Percentiles rank a stretch among this genome's conserved stretches.
These are phyloP conservation scores for Sarcoramphus papa DNA, from an alignment of 2,797 vertebrate species.

Conservation along the genomic window DNA sequence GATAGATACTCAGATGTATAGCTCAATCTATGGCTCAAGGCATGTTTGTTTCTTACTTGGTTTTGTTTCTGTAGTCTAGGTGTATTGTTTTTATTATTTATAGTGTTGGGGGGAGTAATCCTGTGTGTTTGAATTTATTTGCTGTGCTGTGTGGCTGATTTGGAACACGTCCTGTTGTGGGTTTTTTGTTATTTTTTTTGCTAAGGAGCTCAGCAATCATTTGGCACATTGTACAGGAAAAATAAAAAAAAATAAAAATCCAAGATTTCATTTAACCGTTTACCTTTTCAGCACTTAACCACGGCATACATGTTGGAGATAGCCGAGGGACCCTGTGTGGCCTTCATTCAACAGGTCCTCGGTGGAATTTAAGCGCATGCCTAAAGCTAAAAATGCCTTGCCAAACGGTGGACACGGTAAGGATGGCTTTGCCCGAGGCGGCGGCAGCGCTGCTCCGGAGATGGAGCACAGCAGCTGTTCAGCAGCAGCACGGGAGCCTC, in stretches of 20 bases:
- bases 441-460: neutral
- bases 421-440: neutral
- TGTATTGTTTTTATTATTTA: constrained; percentile 60
- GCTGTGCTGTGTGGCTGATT: constrained; percentile 26
- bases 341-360: neutral
- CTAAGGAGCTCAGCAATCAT: neutral
- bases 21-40: neutral
- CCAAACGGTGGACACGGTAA: rapidly evolving
- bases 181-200: constrained; percentile 14
- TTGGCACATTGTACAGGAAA: neutral
- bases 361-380: neutral
- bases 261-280: neutral
- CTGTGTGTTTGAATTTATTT: constrained; percentile 41
- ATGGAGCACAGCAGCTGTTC: constrained; percentile 41
- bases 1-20: neutral
- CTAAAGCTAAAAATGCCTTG: neutral
- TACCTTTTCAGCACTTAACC: neutral
- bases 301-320: neutral
- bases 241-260: neutral
- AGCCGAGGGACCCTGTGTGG: neutral
- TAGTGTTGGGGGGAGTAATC: neutral
- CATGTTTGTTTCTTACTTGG: neutral
- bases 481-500: neutral
- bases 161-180: constrained; percentile 4
- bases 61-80: neutral